These are phyloP conservation scores for Argya squamiceps DNA, from an alignment of 2,797 vertebrate species.

Conservation along the genomic window DNA sequence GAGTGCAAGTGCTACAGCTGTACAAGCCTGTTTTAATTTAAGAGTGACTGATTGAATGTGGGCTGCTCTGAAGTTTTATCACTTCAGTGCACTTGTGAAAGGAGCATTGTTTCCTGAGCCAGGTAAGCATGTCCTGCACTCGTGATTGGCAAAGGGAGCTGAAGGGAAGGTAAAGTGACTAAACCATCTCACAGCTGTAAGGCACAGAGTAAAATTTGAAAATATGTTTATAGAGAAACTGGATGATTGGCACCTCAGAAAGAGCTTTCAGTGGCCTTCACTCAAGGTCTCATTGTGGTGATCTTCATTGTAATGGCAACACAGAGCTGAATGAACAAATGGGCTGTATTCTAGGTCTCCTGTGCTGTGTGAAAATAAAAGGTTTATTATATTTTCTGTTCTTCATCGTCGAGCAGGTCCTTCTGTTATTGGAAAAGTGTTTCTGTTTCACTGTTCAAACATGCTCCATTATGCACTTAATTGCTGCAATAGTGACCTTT, in stretches of 20 bases:
- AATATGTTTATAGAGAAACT: neutral
- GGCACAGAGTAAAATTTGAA: neutral
- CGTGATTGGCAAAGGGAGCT: neutral
- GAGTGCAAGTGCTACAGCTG: neutral
- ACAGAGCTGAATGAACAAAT: neutral
- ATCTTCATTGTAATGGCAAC: neutral
- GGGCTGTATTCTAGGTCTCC: neutral
- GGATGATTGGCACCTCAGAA: too few species aligned
- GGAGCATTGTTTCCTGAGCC: neutral
- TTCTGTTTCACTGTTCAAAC: neutral
- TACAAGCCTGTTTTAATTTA: neutral
- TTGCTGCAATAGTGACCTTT: neutral
- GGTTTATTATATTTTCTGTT: neutral
- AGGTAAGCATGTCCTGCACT: rapidly evolving
- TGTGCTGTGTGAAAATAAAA: neutral
- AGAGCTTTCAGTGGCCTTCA: neutral
- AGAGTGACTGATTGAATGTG: neutral
- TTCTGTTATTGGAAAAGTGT: neutral
- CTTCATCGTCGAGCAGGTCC: neutral
- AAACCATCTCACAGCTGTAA: neutral
- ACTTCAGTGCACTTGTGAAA: neutral
- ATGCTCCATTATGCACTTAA: rapidly evolving
- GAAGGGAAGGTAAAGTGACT: neutral
- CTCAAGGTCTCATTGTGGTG: neutral
- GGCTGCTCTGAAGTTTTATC: neutral